Conservation (phyloP, 2,797 vertebrate genomes). For the Hybognathus amarus region DNA sequence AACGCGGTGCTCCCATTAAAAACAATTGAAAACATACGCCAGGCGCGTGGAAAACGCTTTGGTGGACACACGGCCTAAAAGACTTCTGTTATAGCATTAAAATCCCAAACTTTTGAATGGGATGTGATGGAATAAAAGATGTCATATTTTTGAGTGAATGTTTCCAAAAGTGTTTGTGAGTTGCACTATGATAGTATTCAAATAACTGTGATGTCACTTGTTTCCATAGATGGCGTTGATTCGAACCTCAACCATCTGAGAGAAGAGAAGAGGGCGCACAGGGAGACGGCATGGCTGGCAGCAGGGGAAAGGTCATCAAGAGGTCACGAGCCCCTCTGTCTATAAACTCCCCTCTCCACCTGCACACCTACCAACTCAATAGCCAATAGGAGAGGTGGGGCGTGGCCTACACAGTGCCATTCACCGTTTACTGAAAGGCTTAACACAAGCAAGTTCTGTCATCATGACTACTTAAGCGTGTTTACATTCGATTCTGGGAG, state of each 20-base stretch:
- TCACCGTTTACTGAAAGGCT: slow-evolving; percentile 65
- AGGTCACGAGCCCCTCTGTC: slow-evolving; percentile 66
- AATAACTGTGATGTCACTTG: background rate
- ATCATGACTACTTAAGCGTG: slow-evolving; percentile 45
- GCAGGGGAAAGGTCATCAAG: slow-evolving; percentile 64
- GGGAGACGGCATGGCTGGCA: slow-evolving; percentile 69
- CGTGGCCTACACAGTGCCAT: slow-evolving; percentile 63
- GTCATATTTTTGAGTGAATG: background rate
- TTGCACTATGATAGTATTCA: background rate
- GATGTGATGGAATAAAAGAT: background rate
- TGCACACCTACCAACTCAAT: slow-evolving; percentile 55
- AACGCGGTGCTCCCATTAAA: too few relatives aligned
- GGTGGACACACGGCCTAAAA: too few relatives aligned
- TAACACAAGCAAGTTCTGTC: slow-evolving; percentile 60
- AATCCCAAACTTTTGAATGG: background rate
- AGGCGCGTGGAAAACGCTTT: too few relatives aligned
- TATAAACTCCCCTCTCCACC: slow-evolving; percentile 37
- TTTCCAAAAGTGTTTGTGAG: background rate
- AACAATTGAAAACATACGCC: too few relatives aligned
- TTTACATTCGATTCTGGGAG: slow-evolving; percentile 52
- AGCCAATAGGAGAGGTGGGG: slow-evolving; percentile 71
- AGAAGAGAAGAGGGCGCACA: slow-evolving; percentile 75
- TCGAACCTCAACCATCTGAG: slow-evolving; percentile 95
- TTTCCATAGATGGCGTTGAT: slow-evolving; percentile 88
- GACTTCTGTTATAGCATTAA: background rate